phyloP scores from a whole-genome alignment of 2,797 vertebrate species.

The Tamandua tetradactyla region DNA sequence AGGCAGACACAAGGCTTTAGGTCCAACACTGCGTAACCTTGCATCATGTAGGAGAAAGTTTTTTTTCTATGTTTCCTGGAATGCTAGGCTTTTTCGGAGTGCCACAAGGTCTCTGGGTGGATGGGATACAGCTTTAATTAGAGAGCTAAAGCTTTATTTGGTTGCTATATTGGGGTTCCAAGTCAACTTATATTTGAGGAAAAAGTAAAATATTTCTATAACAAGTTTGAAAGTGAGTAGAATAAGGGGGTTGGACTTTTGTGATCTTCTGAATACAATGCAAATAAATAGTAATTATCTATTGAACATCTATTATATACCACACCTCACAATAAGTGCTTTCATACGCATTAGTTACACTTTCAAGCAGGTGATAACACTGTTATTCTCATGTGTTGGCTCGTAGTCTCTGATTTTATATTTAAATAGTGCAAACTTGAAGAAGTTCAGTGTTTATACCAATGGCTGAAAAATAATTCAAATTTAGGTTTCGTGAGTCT shows the following conservation, averaged over 20 bases:
- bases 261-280: neutral
- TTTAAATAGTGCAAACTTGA: neutral
- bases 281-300: neutral
- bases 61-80: neutral
- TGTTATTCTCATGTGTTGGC: no score
- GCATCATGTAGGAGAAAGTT: neutral
- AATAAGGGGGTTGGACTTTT: neutral
- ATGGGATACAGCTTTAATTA: neutral
- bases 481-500: neutral
- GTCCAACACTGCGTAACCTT: neutral
- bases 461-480: constrained; percentile 28
- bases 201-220: constrained; percentile 1
- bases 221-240: neutral
- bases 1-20: neutral
- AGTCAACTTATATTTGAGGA: neutral
- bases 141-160: neutral
- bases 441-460: neutral
- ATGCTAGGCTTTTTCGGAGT: neutral
- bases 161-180: neutral
- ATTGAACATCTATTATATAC: neutral
- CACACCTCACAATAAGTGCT: neutral
- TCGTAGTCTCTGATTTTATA: neutral
- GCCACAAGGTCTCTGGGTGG: neutral
- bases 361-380: neutral
- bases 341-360: neutral